phyloP scores from a whole-genome alignment of 2,113 vertebrate genomes.

The Mixornis gularis region DNA sequence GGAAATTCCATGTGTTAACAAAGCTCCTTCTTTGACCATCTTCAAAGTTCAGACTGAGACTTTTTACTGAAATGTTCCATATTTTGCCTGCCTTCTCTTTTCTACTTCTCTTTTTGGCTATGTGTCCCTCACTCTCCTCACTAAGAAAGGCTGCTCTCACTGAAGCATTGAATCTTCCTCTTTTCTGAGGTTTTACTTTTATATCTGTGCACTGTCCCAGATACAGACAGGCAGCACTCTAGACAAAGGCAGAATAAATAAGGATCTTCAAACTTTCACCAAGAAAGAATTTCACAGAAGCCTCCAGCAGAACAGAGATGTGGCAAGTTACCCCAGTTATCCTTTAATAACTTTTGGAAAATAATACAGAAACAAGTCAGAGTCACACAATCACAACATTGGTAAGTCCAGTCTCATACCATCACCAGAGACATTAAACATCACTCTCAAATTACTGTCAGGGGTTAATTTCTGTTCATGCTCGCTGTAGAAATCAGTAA shows the following conservation, averaged over 20 bases:
- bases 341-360: not conserved
- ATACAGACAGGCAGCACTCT: not conserved
- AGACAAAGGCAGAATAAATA: not conserved
- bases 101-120: not conserved
- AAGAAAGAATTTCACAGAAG: not conserved
- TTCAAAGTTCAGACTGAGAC: not conserved
- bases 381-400: not conserved
- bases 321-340: not conserved
- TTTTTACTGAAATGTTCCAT: not conserved
- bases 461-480: not conserved
- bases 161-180: not conserved
- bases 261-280: not conserved
- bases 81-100: not conserved
- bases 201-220: not conserved
- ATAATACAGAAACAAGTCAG: not conserved
- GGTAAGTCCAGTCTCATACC: not conserved
- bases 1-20: not conserved
- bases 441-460: not conserved
- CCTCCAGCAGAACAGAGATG: not conserved
- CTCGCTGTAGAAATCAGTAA: not conserved
- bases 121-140: not conserved
- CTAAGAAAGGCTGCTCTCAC: not conserved
- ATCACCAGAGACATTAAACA: not conserved
- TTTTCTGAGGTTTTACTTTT: not conserved
- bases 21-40: not conserved